Conservation (phyloP, 2,888 invertebrate genomes). For the Tenodera sinensis region DNA sequence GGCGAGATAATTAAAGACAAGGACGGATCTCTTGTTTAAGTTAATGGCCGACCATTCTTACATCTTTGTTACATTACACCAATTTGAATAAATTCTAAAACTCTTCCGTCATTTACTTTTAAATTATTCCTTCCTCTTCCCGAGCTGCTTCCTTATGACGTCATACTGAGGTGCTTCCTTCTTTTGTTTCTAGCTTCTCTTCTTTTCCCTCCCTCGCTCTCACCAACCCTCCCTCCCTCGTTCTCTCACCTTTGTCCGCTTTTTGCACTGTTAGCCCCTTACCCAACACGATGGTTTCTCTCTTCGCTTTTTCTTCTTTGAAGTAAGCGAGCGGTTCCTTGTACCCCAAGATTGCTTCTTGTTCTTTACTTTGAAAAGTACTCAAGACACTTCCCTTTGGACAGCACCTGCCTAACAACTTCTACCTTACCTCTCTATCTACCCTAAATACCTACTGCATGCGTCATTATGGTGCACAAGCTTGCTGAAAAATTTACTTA, state of each 20-base stretch:
- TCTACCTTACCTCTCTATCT: too few species aligned
- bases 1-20: not conserved
- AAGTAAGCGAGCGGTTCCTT: conserved; percentile 1
- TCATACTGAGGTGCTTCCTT: not conserved
- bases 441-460: not conserved
- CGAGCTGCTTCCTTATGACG: not conserved
- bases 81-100: not conserved
- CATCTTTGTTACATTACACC: not conserved
- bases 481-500: too few species aligned
- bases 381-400: not conserved
- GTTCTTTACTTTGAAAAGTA: not conserved
- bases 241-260: not conserved
- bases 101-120: conserved; percentile 1
- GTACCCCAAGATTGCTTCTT: conserved; percentile 5
- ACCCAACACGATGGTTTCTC: not conserved
- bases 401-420: too few species aligned
- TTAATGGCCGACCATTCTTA: not conserved
- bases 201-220: not conserved
- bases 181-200: not conserved
- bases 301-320: not conserved
- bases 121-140: not conserved
- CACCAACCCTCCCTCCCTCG: not conserved
- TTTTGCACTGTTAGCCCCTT: not conserved
- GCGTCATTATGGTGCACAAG: not conserved
- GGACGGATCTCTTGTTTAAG: not conserved